phyloP scores from a whole-genome alignment of 2,797 vertebrate genomes.

The Dendrocincla fuliginosa region DNA sequence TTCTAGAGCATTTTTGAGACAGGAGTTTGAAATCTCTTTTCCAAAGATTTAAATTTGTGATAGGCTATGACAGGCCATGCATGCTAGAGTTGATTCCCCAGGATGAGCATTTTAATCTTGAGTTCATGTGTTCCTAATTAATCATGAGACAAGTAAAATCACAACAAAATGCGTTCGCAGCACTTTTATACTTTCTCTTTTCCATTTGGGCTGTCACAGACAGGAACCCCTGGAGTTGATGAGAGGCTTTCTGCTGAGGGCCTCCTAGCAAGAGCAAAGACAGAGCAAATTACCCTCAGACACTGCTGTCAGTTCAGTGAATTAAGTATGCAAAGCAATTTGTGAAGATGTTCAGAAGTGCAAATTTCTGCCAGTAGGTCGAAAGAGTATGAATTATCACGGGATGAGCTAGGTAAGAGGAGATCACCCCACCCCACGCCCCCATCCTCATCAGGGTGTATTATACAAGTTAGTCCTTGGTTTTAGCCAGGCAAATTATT shows the following conservation, averaged over 20 bases:
- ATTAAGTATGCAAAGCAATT: conserved; percentile 52
- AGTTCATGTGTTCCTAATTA: background rate
- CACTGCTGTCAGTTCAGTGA: conserved; percentile 24
- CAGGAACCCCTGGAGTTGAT: background rate
- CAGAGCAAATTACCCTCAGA: conserved; percentile 42
- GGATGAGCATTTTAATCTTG: background rate
- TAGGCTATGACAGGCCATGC: background rate
- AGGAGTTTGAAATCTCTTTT: background rate
- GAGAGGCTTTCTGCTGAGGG: conserved; percentile 44
- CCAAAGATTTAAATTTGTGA: background rate
- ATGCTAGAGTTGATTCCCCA: background rate
- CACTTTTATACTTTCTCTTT: background rate
- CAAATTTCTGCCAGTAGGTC: conserved; percentile 38
- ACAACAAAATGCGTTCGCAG: background rate
- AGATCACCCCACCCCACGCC: background rate
- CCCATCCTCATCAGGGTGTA: background rate
- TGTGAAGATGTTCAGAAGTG: conserved; percentile 43
- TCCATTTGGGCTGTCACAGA: conserved; percentile 19
- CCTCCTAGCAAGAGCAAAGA: conserved; percentile 42
- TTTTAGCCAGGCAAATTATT: background rate
- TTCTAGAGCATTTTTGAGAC: background rate
- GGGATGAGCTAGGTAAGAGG: conserved; percentile 14
- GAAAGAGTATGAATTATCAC: conserved; percentile 29
- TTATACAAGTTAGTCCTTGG: background rate
- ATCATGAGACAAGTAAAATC: conserved; percentile 3